These are phyloP conservation scores for Polyploca ridens DNA, from an alignment of 2,888 invertebrate genomes.

Conservation along the genomic window DNA sequence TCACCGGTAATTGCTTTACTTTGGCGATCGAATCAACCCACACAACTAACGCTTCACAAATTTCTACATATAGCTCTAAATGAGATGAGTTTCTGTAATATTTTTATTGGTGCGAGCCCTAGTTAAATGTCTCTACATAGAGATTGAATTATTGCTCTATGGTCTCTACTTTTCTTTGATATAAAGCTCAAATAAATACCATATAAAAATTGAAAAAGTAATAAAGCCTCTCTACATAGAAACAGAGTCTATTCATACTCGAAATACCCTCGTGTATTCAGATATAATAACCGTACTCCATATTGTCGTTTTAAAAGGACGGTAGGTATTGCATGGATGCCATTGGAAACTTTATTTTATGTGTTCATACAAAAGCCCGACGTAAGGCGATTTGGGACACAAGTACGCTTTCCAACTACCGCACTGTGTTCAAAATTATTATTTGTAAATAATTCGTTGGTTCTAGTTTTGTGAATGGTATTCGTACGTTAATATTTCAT, in stretches of 20 bases:
- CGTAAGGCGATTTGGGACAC: slow-evolving; percentile 31
- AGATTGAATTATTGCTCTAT: no score
- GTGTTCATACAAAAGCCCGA: slow-evolving; percentile 27
- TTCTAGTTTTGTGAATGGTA: not conserved
- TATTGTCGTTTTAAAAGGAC: not conserved
- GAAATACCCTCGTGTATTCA: slow-evolving; percentile 4
- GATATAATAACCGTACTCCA: not conserved
- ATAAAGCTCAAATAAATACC: not conserved
- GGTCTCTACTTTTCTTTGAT: not conserved
- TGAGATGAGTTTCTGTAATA: no score
- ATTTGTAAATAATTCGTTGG: slow-evolving; percentile 11
- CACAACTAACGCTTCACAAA: no score
- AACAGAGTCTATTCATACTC: slow-evolving; percentile 1
- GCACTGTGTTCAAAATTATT: slow-evolving; percentile 23
- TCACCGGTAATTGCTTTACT: no score
- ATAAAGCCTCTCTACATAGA: not conserved
- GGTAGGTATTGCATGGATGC: not conserved
- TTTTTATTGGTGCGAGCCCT: no score
- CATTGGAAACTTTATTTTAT: slow-evolving; percentile 12
- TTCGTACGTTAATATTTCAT: no score
- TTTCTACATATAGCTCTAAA: no score
- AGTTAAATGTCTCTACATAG: no score
- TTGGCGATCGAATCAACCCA: no score
- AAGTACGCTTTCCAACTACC: slow-evolving; percentile 24
- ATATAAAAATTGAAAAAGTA: not conserved